A percentile compares a stretch with the other conserved stretches of the same genome.
These are phyloP conservation scores for Brotula barbata DNA, from an alignment of 2,797 vertebrate genomes.

Conservation along the genomic window DNA sequence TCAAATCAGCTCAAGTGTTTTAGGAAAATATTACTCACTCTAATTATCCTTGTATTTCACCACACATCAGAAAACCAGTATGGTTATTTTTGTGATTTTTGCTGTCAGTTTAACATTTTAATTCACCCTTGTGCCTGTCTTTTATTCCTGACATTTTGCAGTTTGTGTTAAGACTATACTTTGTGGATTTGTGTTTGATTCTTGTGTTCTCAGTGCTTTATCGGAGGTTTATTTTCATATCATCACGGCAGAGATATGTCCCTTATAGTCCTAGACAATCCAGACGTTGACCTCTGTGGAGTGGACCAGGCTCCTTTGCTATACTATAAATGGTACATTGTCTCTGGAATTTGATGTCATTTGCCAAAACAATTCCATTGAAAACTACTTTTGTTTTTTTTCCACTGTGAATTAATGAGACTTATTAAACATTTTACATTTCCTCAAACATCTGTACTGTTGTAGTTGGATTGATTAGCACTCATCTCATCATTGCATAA, in stretches of 20 bases:
- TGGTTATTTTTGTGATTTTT: constrained; percentile 52
- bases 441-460: constrained; percentile 32
- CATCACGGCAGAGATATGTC: constrained; percentile 49
- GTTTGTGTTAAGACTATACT: constrained; percentile 39
- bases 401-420: constrained; percentile 73
- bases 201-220: constrained; percentile 43
- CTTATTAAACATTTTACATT: constrained; percentile 72
- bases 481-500: too few relatives aligned
- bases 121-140: constrained; percentile 72
- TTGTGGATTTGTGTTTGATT: constrained; percentile 46
- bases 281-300: constrained; percentile 51
- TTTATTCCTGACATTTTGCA: constrained; percentile 40
- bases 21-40: constrained; percentile 39
- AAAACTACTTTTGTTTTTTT: constrained; percentile 65
- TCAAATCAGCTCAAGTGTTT: constrained; percentile 55
- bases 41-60: constrained; percentile 43
- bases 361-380: constrained; percentile 65
- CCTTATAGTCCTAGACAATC: constrained; percentile 60
- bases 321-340: constrained; percentile 57
- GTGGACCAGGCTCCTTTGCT: constrained; percentile 41
- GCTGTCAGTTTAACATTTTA: constrained; percentile 54
- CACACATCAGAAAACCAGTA: constrained; percentile 51
- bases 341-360: constrained; percentile 62
- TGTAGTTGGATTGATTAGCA: too few relatives aligned
- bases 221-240: constrained; percentile 48